Base-by-base conservation (phyloP, 2,888 invertebrate species). In the Ophraella communa region DNA sequence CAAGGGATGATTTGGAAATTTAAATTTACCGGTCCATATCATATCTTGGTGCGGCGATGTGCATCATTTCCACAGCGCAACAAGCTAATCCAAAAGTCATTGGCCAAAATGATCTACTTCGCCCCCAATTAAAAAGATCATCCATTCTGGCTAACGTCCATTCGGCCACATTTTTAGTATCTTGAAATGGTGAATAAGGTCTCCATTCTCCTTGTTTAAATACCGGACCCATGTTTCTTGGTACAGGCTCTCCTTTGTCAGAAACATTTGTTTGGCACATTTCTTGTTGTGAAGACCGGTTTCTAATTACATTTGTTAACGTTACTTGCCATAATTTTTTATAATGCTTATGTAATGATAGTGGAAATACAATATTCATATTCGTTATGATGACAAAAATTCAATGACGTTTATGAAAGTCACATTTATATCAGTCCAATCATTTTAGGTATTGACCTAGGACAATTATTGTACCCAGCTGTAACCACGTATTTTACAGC, bases 21-120 rank as follows among this genome's bases (percentile, higher is more conserved):
- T 10, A 39, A 3, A 14, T 39, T 58, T 65, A 74, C 74, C 74
- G 81, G 78, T 89, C 89, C 87, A 90, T 88, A 76, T 90, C 89
- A 75, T 90, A 93, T 81, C 89, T 79, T 0, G 89, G 88, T 2
- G 88, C 88, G 55, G 89, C 89, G 73, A 88, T 85, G 74, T 89
- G 88, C 88, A 88, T 88, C 88, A 88, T 88, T 79, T 89, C 89
- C 1, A 89, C 87, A 61, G 88, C 88, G 79, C 88, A 89, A 74
- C 89, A 90, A 1, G 89, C 89, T 66, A 89, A 76, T 57, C 89
- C 89, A 81, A 90, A 90, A 1, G 90, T 90, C 77, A 90, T 80
- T 0, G 90, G 90, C 89, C 89, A 90, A 44, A 91, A 71, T 0
- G 89, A 90, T 72, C 82, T 81, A 81, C 85, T 87, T 67, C 86